Base-by-base conservation (phyloP, 2,888 invertebrate genomes). In the Leucoptera coffeella region DNA sequence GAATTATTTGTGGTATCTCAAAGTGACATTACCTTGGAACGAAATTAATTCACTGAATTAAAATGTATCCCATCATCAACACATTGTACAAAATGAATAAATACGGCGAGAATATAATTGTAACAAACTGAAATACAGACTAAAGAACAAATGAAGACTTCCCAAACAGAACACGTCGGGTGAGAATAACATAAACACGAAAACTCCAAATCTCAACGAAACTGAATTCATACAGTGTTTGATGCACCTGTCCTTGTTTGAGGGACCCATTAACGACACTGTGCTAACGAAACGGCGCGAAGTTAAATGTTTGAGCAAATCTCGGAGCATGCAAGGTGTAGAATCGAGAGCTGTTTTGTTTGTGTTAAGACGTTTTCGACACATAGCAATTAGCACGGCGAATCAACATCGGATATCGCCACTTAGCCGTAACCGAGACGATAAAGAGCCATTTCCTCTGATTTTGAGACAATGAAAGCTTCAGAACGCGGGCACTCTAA, bases 321-420 rank as follows among this genome's bases (percentile, higher is more conserved):
- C 41, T 41, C 29, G 33, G 31, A 28, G 38, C 38, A 31, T 32
- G 35, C 25, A 25, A 26, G 25, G 17, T 11, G 17, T 14, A 36
- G 38, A 42, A 45, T 15, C 10, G 64, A 59, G 67, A 54, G 58
- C 61, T 64, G 43, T 42, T 46, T 35, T 36, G 41, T 42, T 43
- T 45, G 43, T n/a, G n/a, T n/a, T n/a, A 47, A 52, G 45, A 45
- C 41, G 47, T 46, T 57, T 54, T 51, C 52, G 50, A 65, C 65
- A 60, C 59, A 42, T 54, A 50, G 47, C 57, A 67, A 65, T 69
- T 69, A 69, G 42, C 65, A 58, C 55, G n/a, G n/a, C n/a, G n/a
- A n/a, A n/a, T n/a, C n/a, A n/a, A n/a, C n/a, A n/a, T n/a, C n/a
- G n/a, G n/a, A n/a, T n/a, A n/a, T n/a, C n/a, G n/a, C n/a, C n/a